phyloP scores from a whole-genome alignment of 2,888 invertebrate genomes.

The Sepiola atlantica region DNA sequence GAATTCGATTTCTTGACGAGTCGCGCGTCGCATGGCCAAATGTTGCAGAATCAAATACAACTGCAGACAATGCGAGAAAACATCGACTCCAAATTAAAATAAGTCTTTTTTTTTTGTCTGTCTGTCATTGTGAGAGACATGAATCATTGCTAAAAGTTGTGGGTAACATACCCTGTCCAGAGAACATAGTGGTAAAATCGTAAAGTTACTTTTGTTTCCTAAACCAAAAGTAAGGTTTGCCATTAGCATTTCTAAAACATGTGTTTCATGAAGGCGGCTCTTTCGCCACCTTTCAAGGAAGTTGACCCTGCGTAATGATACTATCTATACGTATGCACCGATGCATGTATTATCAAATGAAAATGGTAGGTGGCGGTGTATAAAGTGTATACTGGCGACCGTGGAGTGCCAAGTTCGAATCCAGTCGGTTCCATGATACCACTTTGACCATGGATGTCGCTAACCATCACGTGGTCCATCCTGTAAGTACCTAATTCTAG shows the following conservation, averaged over 20 bases:
- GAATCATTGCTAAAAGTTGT: neutral
- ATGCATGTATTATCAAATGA: no score
- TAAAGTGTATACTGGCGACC: no score
- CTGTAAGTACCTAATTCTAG: no score
- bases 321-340: no score
- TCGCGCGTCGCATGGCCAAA: neutral
- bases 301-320: no score
- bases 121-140: neutral
- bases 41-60: neutral
- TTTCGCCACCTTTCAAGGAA: no score
- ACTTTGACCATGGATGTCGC: no score
- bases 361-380: no score
- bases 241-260: neutral
- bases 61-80: neutral
- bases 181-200: neutral
- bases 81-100: neutral
- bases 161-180: neutral
- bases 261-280: no score
- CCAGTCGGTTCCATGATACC: no score
- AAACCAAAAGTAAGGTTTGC: neutral
- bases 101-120: neutral
- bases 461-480: no score
- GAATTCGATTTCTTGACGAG: constrained; percentile 5
- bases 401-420: no score
- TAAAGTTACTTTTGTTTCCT: neutral